These are phyloP conservation scores for Leptocoma aspasia DNA, from an alignment of 2,113 vertebrate species.

Conservation along the genomic window DNA sequence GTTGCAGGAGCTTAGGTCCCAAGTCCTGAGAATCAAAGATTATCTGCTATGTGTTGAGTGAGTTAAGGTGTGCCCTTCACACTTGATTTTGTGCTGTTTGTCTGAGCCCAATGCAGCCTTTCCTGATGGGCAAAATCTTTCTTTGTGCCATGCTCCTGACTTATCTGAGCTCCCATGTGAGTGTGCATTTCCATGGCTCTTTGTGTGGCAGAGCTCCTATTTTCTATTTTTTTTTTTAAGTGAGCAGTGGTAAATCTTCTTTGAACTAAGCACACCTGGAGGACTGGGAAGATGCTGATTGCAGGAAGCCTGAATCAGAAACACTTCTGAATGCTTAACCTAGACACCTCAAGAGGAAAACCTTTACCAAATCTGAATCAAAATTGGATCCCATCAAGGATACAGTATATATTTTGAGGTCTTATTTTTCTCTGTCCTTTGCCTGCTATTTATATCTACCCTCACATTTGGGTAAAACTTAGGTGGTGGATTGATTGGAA, in stretches of 20 bases:
- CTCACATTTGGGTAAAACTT: neutral
- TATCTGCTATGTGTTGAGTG: too few species aligned
- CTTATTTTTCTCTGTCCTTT: neutral
- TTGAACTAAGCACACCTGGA: neutral
- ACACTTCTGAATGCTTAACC: neutral
- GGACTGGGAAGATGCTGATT: neutral
- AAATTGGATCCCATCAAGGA: neutral
- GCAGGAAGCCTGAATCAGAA: neutral
- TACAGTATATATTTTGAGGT: neutral
- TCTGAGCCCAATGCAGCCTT: neutral
- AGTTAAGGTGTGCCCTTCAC: neutral
- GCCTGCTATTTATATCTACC: neutral
- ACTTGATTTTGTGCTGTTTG: neutral
- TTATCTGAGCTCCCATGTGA: neutral
- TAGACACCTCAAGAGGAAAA: neutral
- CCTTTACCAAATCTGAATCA: neutral
- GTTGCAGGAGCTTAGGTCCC: neutral
- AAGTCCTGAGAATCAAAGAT: neutral
- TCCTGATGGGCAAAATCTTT: neutral
- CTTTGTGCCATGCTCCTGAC: neutral
- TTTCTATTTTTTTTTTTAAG: neutral
- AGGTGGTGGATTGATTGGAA: neutral
- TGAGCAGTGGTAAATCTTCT: neutral
- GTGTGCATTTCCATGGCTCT: neutral
- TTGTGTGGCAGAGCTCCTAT: rapidly evolving